Percentiles rank a stretch among this genome's conserved stretches.
Conservation (phyloP, 2,113 vertebrate species). For the Oncorhynchus tshawytscha region DNA sequence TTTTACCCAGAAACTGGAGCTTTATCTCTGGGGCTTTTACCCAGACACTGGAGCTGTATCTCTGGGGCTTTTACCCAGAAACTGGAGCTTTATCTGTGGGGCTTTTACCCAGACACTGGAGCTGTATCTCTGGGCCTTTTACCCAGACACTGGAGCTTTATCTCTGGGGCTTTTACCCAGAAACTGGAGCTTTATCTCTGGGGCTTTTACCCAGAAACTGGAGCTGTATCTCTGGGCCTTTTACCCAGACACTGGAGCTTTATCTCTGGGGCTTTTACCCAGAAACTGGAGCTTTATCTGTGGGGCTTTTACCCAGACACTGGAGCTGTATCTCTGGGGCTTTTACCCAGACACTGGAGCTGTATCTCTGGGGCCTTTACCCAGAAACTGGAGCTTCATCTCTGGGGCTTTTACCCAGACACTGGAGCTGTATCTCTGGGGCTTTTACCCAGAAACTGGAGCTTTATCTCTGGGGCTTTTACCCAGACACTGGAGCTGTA, state of each 20-base stretch:
- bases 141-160: neutral
- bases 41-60: neutral
- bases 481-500: neutral
- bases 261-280: neutral
- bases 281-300: too few relatives aligned
- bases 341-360: neutral
- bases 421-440: neutral
- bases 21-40: neutral
- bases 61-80: neutral
- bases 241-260: neutral
- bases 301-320: neutral
- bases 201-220: too few relatives aligned
- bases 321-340: neutral
- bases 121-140: neutral
- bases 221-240: neutral
- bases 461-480: neutral
- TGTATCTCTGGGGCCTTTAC: neutral
- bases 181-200: neutral
- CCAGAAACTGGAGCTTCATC: neutral
- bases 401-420: neutral
- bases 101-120: neutral
- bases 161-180: neutral
- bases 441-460: neutral
- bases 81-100: neutral
- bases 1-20: neutral